A percentile compares a stretch with the other conserved stretches of the same genome.
Evolutionary conservation across 2,113 vertebrate species (phyloP).

Genomic region (Mastomys coucha): DNA sequence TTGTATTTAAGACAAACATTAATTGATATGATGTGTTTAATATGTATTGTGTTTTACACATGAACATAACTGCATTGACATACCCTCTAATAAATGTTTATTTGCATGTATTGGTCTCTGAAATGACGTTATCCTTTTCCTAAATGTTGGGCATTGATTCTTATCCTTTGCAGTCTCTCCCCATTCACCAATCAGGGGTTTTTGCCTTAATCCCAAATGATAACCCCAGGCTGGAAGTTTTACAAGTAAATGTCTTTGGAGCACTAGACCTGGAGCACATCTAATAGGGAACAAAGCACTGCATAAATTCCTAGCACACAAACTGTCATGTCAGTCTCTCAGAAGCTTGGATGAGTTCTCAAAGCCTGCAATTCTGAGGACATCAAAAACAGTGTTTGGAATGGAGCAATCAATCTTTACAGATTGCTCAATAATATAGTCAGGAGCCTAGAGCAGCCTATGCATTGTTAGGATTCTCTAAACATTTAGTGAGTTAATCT

Average conservation of each 20-base stretch:
- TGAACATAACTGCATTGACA: slow-evolving; percentile 27
- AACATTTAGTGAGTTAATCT: slow-evolving; percentile 8
- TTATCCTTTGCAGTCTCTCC: not conserved
- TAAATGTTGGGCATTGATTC: not conserved
- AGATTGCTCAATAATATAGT: not conserved
- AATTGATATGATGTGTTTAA: not conserved
- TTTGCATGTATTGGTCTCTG: not conserved
- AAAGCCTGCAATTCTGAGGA: not conserved
- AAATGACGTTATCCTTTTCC: slow-evolving; percentile 44
- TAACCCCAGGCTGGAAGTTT: not conserved
- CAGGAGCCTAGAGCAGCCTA: not conserved
- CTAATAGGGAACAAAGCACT: not conserved
- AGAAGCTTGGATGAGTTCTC: not conserved
- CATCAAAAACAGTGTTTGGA: slow-evolving; percentile 21
- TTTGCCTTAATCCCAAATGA: slow-evolving; percentile 49
- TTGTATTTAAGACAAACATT: slow-evolving; percentile 21
- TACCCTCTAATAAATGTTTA: not conserved
- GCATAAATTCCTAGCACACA: not conserved
- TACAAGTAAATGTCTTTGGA: slow-evolving; percentile 14
- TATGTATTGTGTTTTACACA: not conserved
- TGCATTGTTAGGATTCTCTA: not conserved
- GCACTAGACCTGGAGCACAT: not conserved
- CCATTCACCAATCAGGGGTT: slow-evolving; percentile 31
- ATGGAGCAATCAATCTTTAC: not conserved
- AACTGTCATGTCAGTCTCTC: not conserved